Conservation (phyloP, 2,797 vertebrate genomes). For the Chelon auratus region DNA sequence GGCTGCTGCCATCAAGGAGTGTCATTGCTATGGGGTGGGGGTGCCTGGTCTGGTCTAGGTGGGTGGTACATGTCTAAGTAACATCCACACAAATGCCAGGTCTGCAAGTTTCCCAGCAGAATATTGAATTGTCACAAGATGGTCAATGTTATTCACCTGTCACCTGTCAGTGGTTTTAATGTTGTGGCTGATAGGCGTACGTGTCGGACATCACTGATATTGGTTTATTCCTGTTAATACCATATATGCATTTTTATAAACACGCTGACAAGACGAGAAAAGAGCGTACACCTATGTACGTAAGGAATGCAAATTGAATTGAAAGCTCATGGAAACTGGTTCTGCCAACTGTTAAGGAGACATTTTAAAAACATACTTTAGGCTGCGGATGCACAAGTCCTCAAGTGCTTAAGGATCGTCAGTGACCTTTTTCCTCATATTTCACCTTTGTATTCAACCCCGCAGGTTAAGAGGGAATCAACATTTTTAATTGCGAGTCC, state of each 20-base stretch:
- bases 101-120: too few species aligned
- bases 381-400: neutral
- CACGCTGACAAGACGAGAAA: slow-evolving; percentile 4
- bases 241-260: neutral
- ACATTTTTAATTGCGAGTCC: slow-evolving; percentile 8
- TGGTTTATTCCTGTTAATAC: slow-evolving; percentile 9
- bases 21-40: too few species aligned
- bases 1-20: too few species aligned
- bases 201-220: neutral
- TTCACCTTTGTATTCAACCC: slow-evolving; percentile 4
- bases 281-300: slow-evolving; percentile 18
- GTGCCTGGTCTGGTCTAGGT: too few species aligned
- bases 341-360: neutral
- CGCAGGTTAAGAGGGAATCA: slow-evolving; percentile 1
- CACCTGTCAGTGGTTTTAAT: too few species aligned
- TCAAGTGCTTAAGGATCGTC: neutral
- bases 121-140: too few species aligned
- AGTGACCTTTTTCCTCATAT: neutral
- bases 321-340: slow-evolving; percentile 10
- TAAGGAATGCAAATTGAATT: slow-evolving; percentile 11
- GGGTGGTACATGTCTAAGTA: too few species aligned
- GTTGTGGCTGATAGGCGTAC: too few species aligned
- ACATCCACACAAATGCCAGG: too few species aligned
- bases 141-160: too few species aligned
- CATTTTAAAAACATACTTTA: slow-evolving; percentile 7